A percentile compares a stretch with the other conserved stretches of the same genome.
phyloP scores from a whole-genome alignment of 2,888 invertebrate species.

The Drosophila anomalata region DNA sequence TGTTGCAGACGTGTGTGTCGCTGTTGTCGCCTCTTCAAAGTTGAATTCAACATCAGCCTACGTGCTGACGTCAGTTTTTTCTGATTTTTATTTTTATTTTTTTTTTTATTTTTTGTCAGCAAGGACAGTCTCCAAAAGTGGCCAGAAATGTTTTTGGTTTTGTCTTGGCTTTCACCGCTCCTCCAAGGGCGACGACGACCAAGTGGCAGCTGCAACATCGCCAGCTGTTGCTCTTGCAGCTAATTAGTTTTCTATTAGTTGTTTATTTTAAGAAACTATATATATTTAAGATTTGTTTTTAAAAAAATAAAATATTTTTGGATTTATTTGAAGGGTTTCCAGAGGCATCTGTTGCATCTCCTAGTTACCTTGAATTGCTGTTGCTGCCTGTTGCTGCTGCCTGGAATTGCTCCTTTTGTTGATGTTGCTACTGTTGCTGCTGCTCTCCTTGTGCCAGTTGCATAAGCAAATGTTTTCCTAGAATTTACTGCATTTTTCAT shows the following conservation, averaged over 20 bases:
- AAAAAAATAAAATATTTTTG: background rate
- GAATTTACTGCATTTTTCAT: slow-evolving; percentile 62
- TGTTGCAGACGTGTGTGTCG: slow-evolving; percentile 50
- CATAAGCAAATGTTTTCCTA: slow-evolving; percentile 69
- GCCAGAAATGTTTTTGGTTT: background rate
- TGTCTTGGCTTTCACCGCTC: slow-evolving; percentile 53
- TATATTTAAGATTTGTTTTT: background rate
- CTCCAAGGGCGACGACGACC: slow-evolving; percentile 28
- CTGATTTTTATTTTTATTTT: background rate
- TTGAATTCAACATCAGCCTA: slow-evolving; percentile 25
- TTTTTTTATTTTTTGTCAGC: background rate
- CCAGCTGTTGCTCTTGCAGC: slow-evolving; percentile 24
- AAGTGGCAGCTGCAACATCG: background rate
- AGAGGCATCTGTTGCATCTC: background rate
- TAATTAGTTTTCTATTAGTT: slow-evolving; percentile 14
- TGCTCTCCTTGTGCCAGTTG: slow-evolving; percentile 70
- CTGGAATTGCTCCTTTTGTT: background rate
- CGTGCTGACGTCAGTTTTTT: slow-evolving; percentile 52
- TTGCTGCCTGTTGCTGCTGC: slow-evolving; percentile 5
- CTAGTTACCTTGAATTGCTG: background rate
- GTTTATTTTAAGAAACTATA: background rate
- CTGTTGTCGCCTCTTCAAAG: slow-evolving; percentile 42
- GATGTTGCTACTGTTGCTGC: slow-evolving; percentile 37
- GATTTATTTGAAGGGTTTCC: background rate
- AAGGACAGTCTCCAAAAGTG: slow-evolving; percentile 2